Evolutionary conservation across 2,888 invertebrate species (phyloP), one percentile per base, ranked within the genome.

Genomic region (Drosophila sordidula): DNA sequence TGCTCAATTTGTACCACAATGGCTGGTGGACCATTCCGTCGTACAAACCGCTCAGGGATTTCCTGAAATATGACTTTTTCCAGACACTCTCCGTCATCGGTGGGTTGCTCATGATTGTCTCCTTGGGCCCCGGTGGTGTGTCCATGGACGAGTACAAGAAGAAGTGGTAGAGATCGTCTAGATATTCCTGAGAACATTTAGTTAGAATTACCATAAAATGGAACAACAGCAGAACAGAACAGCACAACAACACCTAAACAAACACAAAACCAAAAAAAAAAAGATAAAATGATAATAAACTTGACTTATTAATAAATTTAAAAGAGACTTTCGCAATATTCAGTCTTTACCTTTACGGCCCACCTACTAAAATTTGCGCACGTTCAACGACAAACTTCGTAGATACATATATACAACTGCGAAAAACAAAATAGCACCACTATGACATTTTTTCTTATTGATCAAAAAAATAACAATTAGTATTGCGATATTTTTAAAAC

Each of bases 141-240:
- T 99, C 99, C 72, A 98, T 99, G 98, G 99, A 99, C 93, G 99
- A 99, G 91, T 98, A 99, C 93, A 99, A 99, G 94, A 99, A 99
- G 94, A 96, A 97, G 92, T 99, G 92, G 92, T 92, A 92, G 74
- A 71, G 54, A 14, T 26, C 45, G 47, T 62, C 36, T 51, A 8
- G 36, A n/a, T n/a, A 46, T 64, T 56, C 62, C 58, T 72, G 78
- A 78, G 62, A 84, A 78, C 58, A 70, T 81, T 80, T 85, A 84
- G 84, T 87, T 89, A 86, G 87, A 89, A 78, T 73, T 81, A 89
- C 85, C 85, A 86, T 86, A 55, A 87, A 86, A 86, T 86, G 85
- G 85, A 77, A 81, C 69, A 84, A 84, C 87, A 87, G 81, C n/a
- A n/a, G 73, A 85, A 82, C 70, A 78, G 22, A 46, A 52, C 70